A percentile compares a stretch with the other conserved stretches of the same genome.
These are phyloP conservation scores for Stigmatopora argus DNA, from an alignment of 2,113 vertebrate genomes.

Conservation along the genomic window DNA sequence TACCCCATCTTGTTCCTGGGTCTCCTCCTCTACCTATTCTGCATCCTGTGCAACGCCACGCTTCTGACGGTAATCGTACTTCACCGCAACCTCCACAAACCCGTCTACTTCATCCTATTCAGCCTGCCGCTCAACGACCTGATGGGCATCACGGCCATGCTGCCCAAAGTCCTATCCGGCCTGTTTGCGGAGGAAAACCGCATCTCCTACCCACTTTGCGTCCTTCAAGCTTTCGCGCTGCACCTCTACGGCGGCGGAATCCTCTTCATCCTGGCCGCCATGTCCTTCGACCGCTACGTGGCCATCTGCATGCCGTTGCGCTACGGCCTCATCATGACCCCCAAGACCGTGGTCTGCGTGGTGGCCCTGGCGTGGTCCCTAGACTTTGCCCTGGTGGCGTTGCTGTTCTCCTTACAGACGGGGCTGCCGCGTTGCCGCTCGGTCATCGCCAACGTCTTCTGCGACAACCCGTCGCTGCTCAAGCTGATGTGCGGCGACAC, in stretches of 20 bases:
- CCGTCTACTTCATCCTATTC: constrained; percentile 69
- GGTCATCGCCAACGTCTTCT: constrained; percentile 61
- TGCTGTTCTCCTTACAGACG: constrained; percentile 59
- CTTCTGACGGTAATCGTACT: constrained; percentile 60
- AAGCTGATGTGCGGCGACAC: constrained; percentile 64
- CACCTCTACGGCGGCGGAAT: constrained; percentile 68
- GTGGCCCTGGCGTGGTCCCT: constrained; percentile 59
- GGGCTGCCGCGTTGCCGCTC: constrained; percentile 55
- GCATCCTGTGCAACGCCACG: constrained; percentile 59
- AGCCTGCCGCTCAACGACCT: constrained; percentile 70
- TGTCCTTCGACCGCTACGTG: constrained; percentile 71
- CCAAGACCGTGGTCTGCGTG: constrained; percentile 38
- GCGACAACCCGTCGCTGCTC: constrained; percentile 68
- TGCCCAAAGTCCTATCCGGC: constrained; percentile 67
- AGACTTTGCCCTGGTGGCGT: constrained; percentile 51
- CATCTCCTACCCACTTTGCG: constrained; percentile 60
- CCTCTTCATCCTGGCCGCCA: constrained; percentile 67
- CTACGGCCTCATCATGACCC: constrained; percentile 64
- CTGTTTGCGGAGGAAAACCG: constrained; percentile 56
- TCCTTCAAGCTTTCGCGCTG: constrained; percentile 67
- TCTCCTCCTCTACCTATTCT: constrained; percentile 54
- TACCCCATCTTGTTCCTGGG: constrained; percentile 65
- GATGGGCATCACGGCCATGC: constrained; percentile 63
- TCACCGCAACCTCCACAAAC: constrained; percentile 66
- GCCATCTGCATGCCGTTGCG: constrained; percentile 69